Evolutionary conservation across 2,888 invertebrate genomes (phyloP).

Genomic region (Philopedon plagiatum): DNA sequence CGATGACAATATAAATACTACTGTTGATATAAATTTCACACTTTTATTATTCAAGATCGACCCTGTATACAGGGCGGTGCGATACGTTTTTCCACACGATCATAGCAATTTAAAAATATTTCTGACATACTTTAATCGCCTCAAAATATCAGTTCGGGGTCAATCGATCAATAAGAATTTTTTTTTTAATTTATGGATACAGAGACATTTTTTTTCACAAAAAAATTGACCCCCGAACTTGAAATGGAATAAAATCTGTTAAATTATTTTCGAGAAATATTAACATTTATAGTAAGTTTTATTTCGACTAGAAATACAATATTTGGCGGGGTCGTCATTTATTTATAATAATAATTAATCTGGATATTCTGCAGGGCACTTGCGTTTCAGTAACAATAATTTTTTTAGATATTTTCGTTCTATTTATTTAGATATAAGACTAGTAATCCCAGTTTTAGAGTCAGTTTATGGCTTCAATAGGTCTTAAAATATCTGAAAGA

Average conservation of each 20-base stretch:
- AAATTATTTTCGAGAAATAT: neutral
- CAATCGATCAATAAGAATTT: too few relatives aligned
- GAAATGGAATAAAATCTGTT: neutral
- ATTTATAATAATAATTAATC: constrained; percentile 5
- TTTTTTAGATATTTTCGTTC: constrained; percentile 35
- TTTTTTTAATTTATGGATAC: too few relatives aligned
- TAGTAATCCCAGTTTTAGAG: constrained; percentile 27
- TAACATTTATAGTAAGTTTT: neutral
- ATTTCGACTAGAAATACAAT: constrained; percentile 31
- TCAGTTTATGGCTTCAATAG: constrained; percentile 24
- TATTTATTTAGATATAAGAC: constrained; percentile 29
- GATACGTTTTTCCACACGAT: too few relatives aligned
- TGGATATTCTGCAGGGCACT: constrained; percentile 33
- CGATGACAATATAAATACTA: too few relatives aligned
- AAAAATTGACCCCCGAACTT: neutral
- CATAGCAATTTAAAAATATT: too few relatives aligned
- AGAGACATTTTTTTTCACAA: too few relatives aligned
- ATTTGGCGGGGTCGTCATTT: constrained; percentile 24
- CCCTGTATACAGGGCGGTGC: too few relatives aligned
- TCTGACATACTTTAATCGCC: too few relatives aligned
- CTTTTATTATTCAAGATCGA: too few relatives aligned
- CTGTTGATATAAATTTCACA: too few relatives aligned
- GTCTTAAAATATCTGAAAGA: neutral
- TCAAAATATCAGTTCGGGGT: too few relatives aligned
- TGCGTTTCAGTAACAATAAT: constrained; percentile 34